phyloP scores from a whole-genome alignment of 2,888 invertebrate species.

The Ceraclea dissimilis region DNA sequence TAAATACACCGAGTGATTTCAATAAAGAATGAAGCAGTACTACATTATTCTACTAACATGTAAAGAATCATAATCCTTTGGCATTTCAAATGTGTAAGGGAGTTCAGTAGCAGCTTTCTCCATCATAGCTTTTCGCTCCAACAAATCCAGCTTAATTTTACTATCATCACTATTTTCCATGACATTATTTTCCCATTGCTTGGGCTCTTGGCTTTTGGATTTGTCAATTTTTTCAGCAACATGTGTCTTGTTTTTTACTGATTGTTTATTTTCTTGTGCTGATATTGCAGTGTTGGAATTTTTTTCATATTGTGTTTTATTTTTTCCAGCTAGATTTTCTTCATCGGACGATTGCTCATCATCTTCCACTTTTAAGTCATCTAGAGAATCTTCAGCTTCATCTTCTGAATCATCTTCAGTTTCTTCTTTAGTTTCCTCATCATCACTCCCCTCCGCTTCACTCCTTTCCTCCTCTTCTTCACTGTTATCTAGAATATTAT shows the following conservation, averaged over 20 bases:
- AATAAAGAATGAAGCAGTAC: too few relatives aligned
- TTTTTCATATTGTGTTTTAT: neutral
- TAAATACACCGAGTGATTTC: too few relatives aligned
- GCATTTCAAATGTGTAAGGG: constrained; percentile 52
- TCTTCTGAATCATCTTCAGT: constrained; percentile 30
- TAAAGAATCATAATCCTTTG: constrained; percentile 56
- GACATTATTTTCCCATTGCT: neutral
- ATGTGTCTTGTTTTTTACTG: too few relatives aligned
- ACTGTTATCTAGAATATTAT: constrained; percentile 19
- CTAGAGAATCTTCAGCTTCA: constrained; percentile 27
- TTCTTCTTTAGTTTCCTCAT: constrained; percentile 28
- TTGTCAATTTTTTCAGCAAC: too few relatives aligned
- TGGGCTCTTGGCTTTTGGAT: too few relatives aligned
- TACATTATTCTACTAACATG: constrained; percentile 24
- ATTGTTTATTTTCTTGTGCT: neutral
- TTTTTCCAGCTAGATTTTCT: constrained; percentile 17
- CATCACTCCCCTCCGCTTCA: constrained; percentile 27
- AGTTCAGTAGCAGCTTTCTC: constrained; percentile 51
- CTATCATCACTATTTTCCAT: constrained; percentile 10
- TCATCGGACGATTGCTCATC: constrained; percentile 25
- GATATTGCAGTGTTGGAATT: neutral
- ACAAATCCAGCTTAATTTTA: constrained; percentile 33
- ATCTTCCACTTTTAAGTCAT: constrained; percentile 28
- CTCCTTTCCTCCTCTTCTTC: constrained; percentile 1
- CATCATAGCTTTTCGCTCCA: constrained; percentile 41